These are phyloP conservation scores for Marronus borbonicus DNA, from an alignment of 2,888 invertebrate genomes.

Conservation along the genomic window DNA sequence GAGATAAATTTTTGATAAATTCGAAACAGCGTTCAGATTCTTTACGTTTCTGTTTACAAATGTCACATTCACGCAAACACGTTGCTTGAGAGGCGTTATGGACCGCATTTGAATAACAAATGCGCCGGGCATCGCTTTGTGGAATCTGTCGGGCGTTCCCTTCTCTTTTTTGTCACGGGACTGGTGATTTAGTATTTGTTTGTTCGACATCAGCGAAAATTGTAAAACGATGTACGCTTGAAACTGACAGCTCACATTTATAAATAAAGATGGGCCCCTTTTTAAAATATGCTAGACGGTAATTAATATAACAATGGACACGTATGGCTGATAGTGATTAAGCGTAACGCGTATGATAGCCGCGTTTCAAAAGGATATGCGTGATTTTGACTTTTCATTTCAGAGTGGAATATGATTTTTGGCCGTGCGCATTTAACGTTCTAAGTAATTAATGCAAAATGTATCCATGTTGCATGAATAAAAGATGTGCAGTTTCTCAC, in stretches of 20 bases:
- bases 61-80: conserved; percentile 39
- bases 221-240: conserved; percentile 24
- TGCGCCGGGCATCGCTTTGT: conserved; percentile 30
- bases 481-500: not conserved
- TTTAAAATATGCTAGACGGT: conserved; percentile 35
- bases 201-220: conserved; percentile 35
- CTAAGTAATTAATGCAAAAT: not conserved
- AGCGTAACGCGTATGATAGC: conserved; percentile 9
- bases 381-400: conserved; percentile 17
- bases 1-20: conserved; percentile 43
- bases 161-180: conserved; percentile 6
- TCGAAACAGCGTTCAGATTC: conserved; percentile 32
- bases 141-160: not conserved
- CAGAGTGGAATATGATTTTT: not conserved
- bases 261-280: conserved; percentile 37
- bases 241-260: conserved; percentile 36
- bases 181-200: conserved; percentile 29
- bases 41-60: conserved; percentile 43
- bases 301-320: conserved; percentile 45
- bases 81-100: conserved; percentile 36
- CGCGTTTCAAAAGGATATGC: not conserved
- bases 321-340: conserved; percentile 12
- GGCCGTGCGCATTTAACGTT: not conserved
- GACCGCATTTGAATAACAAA: conserved; percentile 45
- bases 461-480: not conserved